Conservation (phyloP, 2,797 vertebrate genomes). For the Pantherophis alleghaniensis region DNA sequence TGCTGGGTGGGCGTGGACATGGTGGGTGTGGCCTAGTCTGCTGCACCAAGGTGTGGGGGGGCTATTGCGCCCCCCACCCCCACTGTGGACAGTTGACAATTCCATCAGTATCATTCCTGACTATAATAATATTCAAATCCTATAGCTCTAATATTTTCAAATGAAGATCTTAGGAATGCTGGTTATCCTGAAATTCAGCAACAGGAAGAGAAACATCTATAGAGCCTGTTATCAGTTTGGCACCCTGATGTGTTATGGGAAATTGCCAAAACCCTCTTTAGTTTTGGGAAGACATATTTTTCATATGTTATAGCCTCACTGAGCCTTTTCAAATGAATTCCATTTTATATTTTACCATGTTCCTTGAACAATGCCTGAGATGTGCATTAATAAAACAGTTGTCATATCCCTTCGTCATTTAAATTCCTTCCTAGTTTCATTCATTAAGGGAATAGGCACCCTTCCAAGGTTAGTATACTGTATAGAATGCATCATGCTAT, state of each 20-base stretch:
- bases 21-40: too few species aligned
- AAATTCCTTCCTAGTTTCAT: background rate
- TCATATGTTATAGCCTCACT: background rate
- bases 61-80: too few species aligned
- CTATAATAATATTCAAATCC: background rate
- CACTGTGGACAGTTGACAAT: too few species aligned
- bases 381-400: background rate
- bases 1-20: too few species aligned
- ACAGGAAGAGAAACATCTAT: background rate
- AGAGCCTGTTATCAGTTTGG: background rate
- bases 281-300: background rate
- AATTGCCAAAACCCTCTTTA: background rate
- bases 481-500: too few species aligned
- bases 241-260: background rate
- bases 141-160: background rate
- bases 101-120: background rate
- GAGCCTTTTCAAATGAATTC: background rate
- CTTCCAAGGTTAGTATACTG: too few species aligned
- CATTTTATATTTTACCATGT: background rate
- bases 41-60: too few species aligned
- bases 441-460: too few species aligned
- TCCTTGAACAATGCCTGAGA: background rate
- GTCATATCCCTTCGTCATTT: background rate
- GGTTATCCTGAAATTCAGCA: background rate
- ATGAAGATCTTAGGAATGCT: background rate